These are phyloP conservation scores for Camptogramma bilineatum DNA, from an alignment of 2,888 invertebrate genomes.

Conservation along the genomic window DNA sequence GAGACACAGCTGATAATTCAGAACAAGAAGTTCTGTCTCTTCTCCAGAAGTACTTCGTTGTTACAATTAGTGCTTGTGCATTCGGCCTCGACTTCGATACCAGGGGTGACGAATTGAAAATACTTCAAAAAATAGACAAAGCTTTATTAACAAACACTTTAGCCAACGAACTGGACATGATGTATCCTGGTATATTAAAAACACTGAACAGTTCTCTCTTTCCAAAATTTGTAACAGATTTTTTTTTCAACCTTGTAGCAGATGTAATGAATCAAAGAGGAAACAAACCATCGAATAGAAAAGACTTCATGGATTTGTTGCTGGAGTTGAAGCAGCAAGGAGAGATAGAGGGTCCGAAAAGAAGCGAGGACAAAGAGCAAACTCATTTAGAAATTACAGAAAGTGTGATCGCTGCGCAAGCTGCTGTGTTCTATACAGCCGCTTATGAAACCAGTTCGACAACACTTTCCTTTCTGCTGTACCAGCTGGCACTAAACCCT, in stretches of 20 bases:
- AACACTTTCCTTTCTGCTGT: conserved; percentile 62
- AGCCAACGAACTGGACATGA: conserved; percentile 55
- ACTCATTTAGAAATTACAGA: conserved; percentile 58
- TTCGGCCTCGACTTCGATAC: conserved; percentile 61
- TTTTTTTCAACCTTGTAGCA: conserved; percentile 53
- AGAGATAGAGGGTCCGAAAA: conserved; percentile 43
- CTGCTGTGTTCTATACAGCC: conserved; percentile 71
- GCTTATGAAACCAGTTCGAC: conserved; percentile 77
- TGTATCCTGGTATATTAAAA: conserved; percentile 60
- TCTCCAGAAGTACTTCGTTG: conserved; percentile 55
- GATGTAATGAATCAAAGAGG: conserved; percentile 53
- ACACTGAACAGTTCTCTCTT: conserved; percentile 50
- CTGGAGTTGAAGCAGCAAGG: conserved; percentile 31
- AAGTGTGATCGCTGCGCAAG: conserved; percentile 65
- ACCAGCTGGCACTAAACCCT: conserved; percentile 65
- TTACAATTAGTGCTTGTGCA: conserved; percentile 57
- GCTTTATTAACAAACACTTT: conserved; percentile 40
- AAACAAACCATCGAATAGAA: conserved; percentile 44
- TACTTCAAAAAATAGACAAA: conserved; percentile 41
- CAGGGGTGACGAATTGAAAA: conserved; percentile 38
- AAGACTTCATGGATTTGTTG: conserved; percentile 22
- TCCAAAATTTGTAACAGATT: conserved; percentile 45
- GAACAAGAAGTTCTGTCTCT: conserved; percentile 53
- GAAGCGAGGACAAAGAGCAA: conserved; percentile 37
- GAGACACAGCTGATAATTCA: conserved; percentile 31